Evolutionary conservation across 2,113 vertebrate species (phyloP).

Genomic region (Rallus limicola): DNA sequence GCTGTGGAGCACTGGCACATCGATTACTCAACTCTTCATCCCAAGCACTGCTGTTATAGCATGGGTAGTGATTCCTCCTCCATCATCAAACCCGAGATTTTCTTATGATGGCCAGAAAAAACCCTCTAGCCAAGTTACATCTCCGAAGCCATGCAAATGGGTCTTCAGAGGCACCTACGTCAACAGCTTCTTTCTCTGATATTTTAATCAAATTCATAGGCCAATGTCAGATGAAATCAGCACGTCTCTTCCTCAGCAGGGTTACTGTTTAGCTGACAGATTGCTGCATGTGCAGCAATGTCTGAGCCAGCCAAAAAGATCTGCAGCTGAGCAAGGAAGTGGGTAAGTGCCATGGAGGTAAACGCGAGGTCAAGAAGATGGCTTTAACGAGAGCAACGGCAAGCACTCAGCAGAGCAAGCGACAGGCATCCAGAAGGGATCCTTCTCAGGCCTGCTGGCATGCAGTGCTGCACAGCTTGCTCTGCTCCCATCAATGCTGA

Average conservation of each 20-base stretch:
- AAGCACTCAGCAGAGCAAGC: constrained; percentile 1
- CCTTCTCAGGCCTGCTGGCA: constrained; percentile 43
- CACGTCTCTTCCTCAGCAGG: neutral
- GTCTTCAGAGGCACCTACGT: neutral
- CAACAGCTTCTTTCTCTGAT: constrained; percentile 1
- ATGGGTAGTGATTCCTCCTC: neutral
- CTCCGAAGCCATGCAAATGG: neutral
- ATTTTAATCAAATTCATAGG: constrained; percentile 22
- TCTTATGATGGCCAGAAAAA: neutral
- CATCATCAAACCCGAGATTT: neutral
- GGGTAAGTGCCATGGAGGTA: constrained; percentile 4
- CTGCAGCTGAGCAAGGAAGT: constrained; percentile 19
- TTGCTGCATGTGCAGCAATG: neutral
- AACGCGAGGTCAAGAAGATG: constrained; percentile 14
- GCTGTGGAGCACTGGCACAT: neutral
- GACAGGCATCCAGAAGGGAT: constrained; percentile 39
- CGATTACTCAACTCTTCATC: neutral
- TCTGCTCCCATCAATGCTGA: neutral
- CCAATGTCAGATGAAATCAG: constrained; percentile 33
- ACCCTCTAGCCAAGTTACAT: neutral
- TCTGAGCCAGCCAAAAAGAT: neutral
- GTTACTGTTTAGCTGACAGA: neutral
- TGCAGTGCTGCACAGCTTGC: constrained; percentile 45
- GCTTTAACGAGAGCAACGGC: neutral
- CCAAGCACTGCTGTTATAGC: neutral